Percentiles rank a stretch among this genome's conserved stretches.
Evolutionary conservation across 1,140 invertebrate species (phyloP).

Genomic region (Vanessa tameamea): DNA sequence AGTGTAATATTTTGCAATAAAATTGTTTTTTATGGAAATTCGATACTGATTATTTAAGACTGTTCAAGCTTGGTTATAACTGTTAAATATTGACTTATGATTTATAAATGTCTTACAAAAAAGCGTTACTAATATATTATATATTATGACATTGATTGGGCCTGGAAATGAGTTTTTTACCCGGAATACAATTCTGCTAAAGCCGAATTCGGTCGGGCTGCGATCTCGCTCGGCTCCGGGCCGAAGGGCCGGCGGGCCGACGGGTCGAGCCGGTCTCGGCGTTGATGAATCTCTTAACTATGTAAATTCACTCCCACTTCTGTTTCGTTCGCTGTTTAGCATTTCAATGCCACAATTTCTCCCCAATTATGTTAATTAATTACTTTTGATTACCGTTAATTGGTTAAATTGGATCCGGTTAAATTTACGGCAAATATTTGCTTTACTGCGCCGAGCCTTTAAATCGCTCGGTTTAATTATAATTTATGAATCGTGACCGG

Average conservation of each 20-base stretch:
- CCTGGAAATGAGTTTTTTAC: too few species aligned
- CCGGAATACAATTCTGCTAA: too few species aligned
- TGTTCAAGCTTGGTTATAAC: too few species aligned
- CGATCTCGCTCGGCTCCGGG: too few species aligned
- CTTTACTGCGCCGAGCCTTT: constrained; percentile 22
- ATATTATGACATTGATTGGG: too few species aligned
- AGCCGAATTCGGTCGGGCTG: too few species aligned
- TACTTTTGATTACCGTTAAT: constrained; percentile 55
- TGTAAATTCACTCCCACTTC: constrained; percentile 46
- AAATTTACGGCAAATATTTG: constrained; percentile 36
- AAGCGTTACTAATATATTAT: too few species aligned
- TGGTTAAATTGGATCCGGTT: constrained; percentile 37
- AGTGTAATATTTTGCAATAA: not conserved
- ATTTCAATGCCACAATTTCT: constrained; percentile 50
- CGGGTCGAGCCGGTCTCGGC: constrained; percentile 3
- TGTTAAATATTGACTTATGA: too few species aligned
- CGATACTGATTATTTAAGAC: too few species aligned
- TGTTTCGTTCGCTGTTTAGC: constrained; percentile 48
- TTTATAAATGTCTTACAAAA: too few species aligned
- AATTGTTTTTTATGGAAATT: too few species aligned
- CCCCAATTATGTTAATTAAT: constrained; percentile 58
- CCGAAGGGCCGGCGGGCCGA: not conserved
- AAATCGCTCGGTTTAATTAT: constrained; percentile 28
- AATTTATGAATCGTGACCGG: constrained; percentile 28
- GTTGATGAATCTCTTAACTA: constrained; percentile 45